phyloP scores from a whole-genome alignment of 1,140 invertebrate species.

The Drosophila subobscura region DNA sequence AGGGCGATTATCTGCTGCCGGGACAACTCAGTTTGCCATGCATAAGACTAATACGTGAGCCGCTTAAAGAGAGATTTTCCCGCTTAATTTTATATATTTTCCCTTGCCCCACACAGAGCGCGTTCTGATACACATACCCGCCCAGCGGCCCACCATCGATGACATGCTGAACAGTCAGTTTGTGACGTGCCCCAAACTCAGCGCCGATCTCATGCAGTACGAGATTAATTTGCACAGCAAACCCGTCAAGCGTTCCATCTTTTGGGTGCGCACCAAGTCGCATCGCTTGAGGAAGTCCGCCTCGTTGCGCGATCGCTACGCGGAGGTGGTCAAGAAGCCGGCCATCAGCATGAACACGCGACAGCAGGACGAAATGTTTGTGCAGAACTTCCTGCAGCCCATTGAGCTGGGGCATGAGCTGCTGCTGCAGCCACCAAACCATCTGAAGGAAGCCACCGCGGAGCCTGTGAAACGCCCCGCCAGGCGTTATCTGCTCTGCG shows the following conservation, averaged over 20 bases:
- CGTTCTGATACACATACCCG: conserved; percentile 83
- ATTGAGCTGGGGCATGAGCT: conserved; percentile 68
- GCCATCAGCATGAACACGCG: conserved; percentile 82
- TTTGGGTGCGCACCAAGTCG: conserved; percentile 83
- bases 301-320: conserved; percentile 81
- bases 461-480: conserved; percentile 49
- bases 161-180: conserved; percentile 84
- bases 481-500: conserved; percentile 69
- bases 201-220: conserved; percentile 77
- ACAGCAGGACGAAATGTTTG: conserved; percentile 76
- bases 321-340: conserved; percentile 79
- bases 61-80: conserved; percentile 1
- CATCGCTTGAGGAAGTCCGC: conserved; percentile 78
- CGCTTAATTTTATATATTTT: neutral
- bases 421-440: conserved; percentile 20
- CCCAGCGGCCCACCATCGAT: conserved; percentile 82
- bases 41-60: conserved; percentile 84
- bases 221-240: conserved; percentile 77
- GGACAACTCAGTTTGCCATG: conserved; percentile 84
- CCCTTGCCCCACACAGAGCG: conserved; percentile 66
- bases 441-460: conserved; percentile 42
- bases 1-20: conserved; percentile 86
- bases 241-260: conserved; percentile 77
- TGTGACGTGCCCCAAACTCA: conserved; percentile 78
- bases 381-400: conserved; percentile 79